Conservation (phyloP, 2,113 vertebrate species). For the Maccullochella peelii region DNA sequence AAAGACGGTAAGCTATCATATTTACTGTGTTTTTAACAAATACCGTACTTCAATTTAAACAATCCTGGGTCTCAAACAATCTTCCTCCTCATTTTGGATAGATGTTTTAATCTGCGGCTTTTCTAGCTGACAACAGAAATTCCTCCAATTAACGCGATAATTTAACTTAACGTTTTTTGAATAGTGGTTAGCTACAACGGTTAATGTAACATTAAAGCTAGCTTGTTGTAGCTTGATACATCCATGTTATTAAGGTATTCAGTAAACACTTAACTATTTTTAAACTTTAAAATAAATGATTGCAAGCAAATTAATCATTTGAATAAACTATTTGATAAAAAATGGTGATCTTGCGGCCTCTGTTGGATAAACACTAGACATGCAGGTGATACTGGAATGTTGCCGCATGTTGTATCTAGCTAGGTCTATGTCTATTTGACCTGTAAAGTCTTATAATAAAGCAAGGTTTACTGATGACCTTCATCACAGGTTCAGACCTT, state of each 20-base stretch:
- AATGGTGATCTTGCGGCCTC: conserved; percentile 27
- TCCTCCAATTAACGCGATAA: too few relatives aligned
- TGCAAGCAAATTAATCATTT: neutral
- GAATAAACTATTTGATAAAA: neutral
- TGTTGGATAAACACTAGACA: conserved; percentile 21
- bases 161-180: neutral
- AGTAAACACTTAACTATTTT: neutral
- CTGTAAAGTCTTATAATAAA: neutral
- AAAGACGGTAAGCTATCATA: neutral
- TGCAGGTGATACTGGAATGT: neutral
- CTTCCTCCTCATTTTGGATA: neutral
- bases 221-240: neutral
- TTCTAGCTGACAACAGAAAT: neutral
- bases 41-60: neutral
- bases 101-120: neutral
- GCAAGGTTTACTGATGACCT: neutral
- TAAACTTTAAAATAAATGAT: neutral
- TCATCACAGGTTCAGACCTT: too few relatives aligned
- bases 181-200: neutral
- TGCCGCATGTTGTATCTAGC: too few relatives aligned
- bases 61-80: neutral
- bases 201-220: neutral
- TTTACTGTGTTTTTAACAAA: neutral
- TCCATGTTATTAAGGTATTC: neutral
- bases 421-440: neutral